Base-by-base conservation (phyloP, 2,797 vertebrate genomes). In the Ctenosaura bakeri region DNA sequence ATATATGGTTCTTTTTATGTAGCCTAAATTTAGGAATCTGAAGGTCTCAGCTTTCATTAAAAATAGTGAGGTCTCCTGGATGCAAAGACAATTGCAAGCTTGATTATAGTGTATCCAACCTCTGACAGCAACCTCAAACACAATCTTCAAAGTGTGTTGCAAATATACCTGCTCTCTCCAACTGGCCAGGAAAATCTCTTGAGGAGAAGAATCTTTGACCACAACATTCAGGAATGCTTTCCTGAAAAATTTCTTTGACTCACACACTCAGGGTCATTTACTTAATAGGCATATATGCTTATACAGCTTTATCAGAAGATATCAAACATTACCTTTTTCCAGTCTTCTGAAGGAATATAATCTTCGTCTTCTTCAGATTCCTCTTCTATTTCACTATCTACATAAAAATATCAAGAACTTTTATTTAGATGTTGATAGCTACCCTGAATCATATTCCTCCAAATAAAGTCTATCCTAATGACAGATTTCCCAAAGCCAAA, bases 341-440 rank as follows among this genome's bases (percentile, higher is more conserved):
- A 99, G 91, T 99, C 99, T 96, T 99, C 99, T 93, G 98, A 99
- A 64, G 99, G 99, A 97, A 99, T 97, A 94, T 99, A 99, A 97
- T 99, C 99, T 97, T 99, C 99, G 95, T 99, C 99, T 96, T 99
- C 99, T 96, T 99, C 99, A 0, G 99, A 99, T 96, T 99, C 99
- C 83, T 99, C 99, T 96, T 99, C 99, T 84, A 97, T 98, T 96
- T 99, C 98, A 86, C 99, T 98, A 93, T 98, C 99, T 99, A 91
- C 99, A 91, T 46, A 91, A 96, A 88, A 95, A 85, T 95, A 79
- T 1, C 24, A 85, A 81, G 0, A 64, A 73, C 24, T 46, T 35
- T 83, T 56, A 83, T 56, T 87, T 6, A 80, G 26, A 24, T 3
- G 9, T 0, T 32, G 1, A 0, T 1, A 88, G 89, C 26, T 54